Percentiles rank a stretch among this genome's conserved stretches.
Conservation (phyloP, 2,113 vertebrate species). For the Xyrauchen texanus region DNA sequence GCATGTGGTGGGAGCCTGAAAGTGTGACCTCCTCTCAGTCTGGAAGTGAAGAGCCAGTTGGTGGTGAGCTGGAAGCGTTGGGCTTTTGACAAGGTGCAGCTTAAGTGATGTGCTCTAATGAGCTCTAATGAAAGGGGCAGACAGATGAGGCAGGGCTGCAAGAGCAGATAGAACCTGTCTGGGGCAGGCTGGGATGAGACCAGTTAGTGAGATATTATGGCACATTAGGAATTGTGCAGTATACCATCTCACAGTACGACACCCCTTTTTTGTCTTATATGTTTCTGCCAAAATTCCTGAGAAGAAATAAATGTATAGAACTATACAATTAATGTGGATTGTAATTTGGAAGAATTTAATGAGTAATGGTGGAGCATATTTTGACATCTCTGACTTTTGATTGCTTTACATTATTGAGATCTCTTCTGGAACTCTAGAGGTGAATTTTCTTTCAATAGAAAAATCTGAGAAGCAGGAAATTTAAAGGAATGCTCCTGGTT, state of each 20-base stretch:
- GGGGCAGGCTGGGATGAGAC: not conserved
- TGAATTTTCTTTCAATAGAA: too few species aligned
- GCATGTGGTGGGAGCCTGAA: constrained; percentile 14
- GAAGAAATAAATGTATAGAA: too few species aligned
- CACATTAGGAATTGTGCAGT: constrained; percentile 11
- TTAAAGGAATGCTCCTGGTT: too few species aligned
- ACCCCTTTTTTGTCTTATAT: not conserved
- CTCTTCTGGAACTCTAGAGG: too few species aligned
- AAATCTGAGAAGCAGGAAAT: too few species aligned
- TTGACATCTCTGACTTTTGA: too few species aligned
- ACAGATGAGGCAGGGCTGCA: constrained; percentile 1
- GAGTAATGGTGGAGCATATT: too few species aligned
- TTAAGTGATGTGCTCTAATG: constrained; percentile 30
- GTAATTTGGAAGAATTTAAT: too few species aligned
- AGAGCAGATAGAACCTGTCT: not conserved
- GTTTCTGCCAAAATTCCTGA: too few species aligned
- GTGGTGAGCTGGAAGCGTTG: constrained; percentile 4
- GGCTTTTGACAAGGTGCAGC: constrained; percentile 27
- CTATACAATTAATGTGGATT: too few species aligned
- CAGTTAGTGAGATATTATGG: constrained; percentile 14
- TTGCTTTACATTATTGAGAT: too few species aligned
- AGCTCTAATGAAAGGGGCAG: constrained; percentile 26
- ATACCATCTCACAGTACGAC: not conserved
- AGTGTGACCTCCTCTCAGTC: not conserved
- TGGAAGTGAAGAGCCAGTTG: not conserved